A percentile compares a stretch with the other conserved stretches of the same genome.
Conservation (phyloP, 2,113 vertebrate species). For the Plecotus auritus region DNA sequence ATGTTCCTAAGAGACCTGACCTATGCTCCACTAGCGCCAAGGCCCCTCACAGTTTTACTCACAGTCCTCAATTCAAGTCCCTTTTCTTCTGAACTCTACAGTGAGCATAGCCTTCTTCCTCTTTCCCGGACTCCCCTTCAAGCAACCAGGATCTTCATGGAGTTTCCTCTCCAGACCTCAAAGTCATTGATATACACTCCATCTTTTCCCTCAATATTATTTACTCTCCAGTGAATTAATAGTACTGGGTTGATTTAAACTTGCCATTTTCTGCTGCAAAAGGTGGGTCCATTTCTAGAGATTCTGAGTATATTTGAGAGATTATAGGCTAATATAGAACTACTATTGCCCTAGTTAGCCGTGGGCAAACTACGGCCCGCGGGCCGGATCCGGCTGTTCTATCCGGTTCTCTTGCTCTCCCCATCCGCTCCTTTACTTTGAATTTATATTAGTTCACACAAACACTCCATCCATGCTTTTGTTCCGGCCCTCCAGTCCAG, state of each 20-base stretch:
- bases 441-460: too few relatives aligned
- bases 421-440: too few relatives aligned
- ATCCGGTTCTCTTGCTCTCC: too few relatives aligned
- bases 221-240: background rate
- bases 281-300: background rate
- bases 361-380: too few relatives aligned
- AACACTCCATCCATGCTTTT: too few relatives aligned
- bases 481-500: too few relatives aligned
- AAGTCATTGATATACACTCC: background rate
- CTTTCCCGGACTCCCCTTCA: background rate
- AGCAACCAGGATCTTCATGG: background rate
- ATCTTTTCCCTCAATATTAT: background rate
- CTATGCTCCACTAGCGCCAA: background rate
- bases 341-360: background rate
- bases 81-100: background rate
- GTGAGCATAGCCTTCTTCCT: background rate
- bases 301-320: background rate
- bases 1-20: background rate
- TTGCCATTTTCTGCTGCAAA: conserved; percentile 19
- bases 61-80: background rate
- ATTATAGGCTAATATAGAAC: background rate
- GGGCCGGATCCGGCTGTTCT: too few relatives aligned
- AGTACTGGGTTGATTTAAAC: background rate
- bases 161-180: background rate
- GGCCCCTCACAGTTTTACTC: background rate